Evolutionary conservation across 2,888 invertebrate genomes (phyloP).

Genomic region (Cephus spinipes): DNA sequence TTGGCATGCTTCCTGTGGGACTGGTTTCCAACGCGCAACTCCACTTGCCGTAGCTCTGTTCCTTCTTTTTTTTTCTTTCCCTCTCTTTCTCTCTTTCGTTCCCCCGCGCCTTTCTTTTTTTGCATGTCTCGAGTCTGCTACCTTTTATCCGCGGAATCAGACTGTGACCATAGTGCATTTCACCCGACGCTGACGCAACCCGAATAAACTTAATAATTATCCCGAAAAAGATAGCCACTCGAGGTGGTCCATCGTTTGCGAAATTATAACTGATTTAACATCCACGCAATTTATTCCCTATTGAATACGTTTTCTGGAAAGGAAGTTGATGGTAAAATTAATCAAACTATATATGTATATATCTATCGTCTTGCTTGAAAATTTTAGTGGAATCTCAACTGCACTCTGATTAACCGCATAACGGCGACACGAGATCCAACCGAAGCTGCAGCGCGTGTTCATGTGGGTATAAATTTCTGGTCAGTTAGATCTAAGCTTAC

Average conservation of each 20-base stretch:
- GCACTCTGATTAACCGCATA: background rate
- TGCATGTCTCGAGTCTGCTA: background rate
- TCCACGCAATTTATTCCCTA: background rate
- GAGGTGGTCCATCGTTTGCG: background rate
- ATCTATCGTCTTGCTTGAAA: background rate
- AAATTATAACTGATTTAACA: background rate
- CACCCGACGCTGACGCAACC: background rate
- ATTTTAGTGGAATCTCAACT: background rate
- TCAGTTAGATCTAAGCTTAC: background rate
- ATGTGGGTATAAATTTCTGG: background rate
- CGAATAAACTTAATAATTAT: conserved; percentile 13
- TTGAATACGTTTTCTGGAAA: background rate
- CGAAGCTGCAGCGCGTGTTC: background rate
- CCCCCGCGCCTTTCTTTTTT: background rate
- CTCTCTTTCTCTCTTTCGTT: background rate
- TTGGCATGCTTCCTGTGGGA: conserved; percentile 26
- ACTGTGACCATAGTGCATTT: conserved; percentile 36
- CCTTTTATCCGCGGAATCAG: conserved; percentile 35
- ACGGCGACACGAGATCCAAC: background rate
- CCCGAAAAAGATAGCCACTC: background rate
- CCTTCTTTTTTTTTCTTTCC: background rate
- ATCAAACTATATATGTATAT: background rate
- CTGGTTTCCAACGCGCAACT: background rate
- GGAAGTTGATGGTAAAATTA: background rate
- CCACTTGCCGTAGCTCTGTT: background rate